A percentile compares a stretch with the other conserved stretches of the same genome.
These are phyloP conservation scores for Latheticus oryzae DNA, from an alignment of 2,888 invertebrate species.

Conservation along the genomic window DNA sequence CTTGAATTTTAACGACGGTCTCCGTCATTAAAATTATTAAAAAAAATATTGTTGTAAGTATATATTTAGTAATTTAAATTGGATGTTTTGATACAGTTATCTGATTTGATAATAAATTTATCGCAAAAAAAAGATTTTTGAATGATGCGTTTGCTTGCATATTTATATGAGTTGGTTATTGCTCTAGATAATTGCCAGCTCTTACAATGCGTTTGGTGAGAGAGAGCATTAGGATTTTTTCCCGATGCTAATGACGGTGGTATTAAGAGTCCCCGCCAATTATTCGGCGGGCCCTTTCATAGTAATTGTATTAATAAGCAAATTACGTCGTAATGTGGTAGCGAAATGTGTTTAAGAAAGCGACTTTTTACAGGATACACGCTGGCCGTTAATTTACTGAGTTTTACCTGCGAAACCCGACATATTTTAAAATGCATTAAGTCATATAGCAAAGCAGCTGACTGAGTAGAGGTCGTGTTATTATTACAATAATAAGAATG, in stretches of 20 bases:
- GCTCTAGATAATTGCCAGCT: slow-evolving; percentile 17
- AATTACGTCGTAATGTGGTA: slow-evolving; percentile 52
- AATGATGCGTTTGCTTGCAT: slow-evolving; percentile 18
- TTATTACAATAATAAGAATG: slow-evolving; percentile 33
- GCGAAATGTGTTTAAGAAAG: slow-evolving; percentile 45
- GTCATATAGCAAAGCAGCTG: slow-evolving; percentile 51
- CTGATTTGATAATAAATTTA: slow-evolving; percentile 31
- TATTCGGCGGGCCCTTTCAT: slow-evolving; percentile 34
- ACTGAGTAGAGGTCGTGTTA: slow-evolving; percentile 41
- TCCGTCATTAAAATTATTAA: slow-evolving; percentile 37
- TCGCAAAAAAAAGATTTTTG: slow-evolving; percentile 14
- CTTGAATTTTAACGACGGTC: slow-evolving; percentile 34
- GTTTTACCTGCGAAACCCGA: slow-evolving; percentile 46
- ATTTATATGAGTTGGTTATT: slow-evolving; percentile 21
- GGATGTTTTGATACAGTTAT: slow-evolving; percentile 33
- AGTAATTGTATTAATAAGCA: slow-evolving; percentile 47
- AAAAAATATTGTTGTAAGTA: slow-evolving; percentile 31
- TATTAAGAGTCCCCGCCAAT: slow-evolving; percentile 28
- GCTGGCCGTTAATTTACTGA: slow-evolving; percentile 41
- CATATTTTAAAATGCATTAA: slow-evolving; percentile 57
- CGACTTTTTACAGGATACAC: slow-evolving; percentile 41
- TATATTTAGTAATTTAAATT: slow-evolving; percentile 40
- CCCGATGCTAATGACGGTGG: slow-evolving; percentile 26
- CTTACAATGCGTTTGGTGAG: slow-evolving; percentile 18
- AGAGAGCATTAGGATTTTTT: slow-evolving; percentile 29